Base-by-base conservation (phyloP, 1,140 invertebrate species). In the Drosophila rhopaloa region DNA sequence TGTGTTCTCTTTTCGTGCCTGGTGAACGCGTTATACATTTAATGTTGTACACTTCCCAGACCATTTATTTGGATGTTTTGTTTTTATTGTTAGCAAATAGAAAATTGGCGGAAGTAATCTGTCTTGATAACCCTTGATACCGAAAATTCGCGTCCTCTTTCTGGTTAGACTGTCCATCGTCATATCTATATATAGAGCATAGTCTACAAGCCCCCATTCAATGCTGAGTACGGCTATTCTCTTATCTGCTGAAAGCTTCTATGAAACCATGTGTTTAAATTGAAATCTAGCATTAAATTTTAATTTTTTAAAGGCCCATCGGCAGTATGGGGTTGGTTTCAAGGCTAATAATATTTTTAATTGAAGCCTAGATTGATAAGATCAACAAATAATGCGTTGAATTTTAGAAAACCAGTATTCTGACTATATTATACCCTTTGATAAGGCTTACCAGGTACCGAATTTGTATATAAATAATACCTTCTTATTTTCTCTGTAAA, bases 361-460 rank as follows among this genome's bases (percentile, higher is more conserved):
- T 89, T 89, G 79, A 84, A 81, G 66, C 84, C 77, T 58, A 89
- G 54, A 66, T 89, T 84, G 84, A 89, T 89, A 81, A 78, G 68
- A 89, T 89, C 84, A 71, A 57, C 65, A 62, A 27, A 76, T 50
- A 46, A 57, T 32, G 65, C 43, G 37, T 57, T 59, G 19, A 44
- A 37, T 27, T 43, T 41, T 27, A 3, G 4, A 38, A 8, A 13
- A 3, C 2, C 1, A 67, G 27, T 24, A 47, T 16, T 27, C 0
- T 10, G 44, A 63, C 59, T 11, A 27, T 4, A 43, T 27, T 6
- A 43, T 67, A 65, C 65, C 32, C 38, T 10, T 37, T 60, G 24
- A 2, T 35, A 35, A n/a, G 3, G 19, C 0, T 5, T 44, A 5
- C 9, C 8, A 4, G 4, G 10, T 10, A 38, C 37, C 11, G 4